Evolutionary conservation across 2,888 invertebrate species (phyloP).

Genomic region (Leucozona laternaria): DNA sequence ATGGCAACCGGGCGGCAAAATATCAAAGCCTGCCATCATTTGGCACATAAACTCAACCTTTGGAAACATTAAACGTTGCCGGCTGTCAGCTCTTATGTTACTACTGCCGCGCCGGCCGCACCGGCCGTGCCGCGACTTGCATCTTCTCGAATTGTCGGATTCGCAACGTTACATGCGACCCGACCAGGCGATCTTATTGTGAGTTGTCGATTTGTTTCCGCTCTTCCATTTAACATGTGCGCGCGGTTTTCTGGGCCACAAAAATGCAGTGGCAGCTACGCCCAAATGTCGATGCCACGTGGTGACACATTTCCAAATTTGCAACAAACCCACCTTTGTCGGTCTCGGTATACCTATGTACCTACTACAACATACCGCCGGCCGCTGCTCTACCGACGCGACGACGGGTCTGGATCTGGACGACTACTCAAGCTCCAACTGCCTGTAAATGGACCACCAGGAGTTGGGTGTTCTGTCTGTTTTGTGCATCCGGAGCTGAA

Average conservation of each 20-base stretch:
- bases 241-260: conserved; percentile 43
- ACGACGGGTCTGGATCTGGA: conserved; percentile 24
- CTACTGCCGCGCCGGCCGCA: conserved; percentile 59
- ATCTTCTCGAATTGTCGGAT: conserved; percentile 54
- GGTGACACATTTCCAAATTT: conserved; percentile 75
- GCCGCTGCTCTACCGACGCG: not conserved
- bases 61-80: conserved; percentile 82
- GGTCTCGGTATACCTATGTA: conserved; percentile 26
- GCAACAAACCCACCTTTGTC: conserved; percentile 71
- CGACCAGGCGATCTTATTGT: conserved; percentile 68
- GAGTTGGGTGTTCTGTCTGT: conserved; percentile 49
- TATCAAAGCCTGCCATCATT: conserved; percentile 78
- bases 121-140: conserved; percentile 54
- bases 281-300: conserved; percentile 73
- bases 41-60: conserved; percentile 78
- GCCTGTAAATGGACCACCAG: conserved; percentile 60
- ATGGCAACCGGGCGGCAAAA: conserved; percentile 55
- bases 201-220: conserved; percentile 78
- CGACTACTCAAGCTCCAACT: conserved; percentile 30
- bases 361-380: not conserved
- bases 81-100: conserved; percentile 80
- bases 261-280: conserved; percentile 60
- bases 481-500: conserved; percentile 34
- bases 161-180: conserved; percentile 39
- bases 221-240: conserved; percentile 60